A percentile compares a stretch with the other conserved stretches of the same genome.
These are phyloP conservation scores for Athrips mouffetella DNA, from an alignment of 2,888 invertebrate genomes.

Conservation along the genomic window DNA sequence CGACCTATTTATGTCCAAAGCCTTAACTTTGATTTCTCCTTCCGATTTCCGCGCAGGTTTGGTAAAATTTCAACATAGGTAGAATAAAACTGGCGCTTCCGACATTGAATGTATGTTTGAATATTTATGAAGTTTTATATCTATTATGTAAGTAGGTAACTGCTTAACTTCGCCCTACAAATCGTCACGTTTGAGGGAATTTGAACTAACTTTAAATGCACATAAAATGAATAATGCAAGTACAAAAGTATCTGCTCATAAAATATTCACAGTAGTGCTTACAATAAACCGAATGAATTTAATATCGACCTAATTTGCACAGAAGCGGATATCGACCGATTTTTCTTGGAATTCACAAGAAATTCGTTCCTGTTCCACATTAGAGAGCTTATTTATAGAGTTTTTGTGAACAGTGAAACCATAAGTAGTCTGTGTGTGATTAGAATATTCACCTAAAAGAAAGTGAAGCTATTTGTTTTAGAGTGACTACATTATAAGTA, in stretches of 20 bases:
- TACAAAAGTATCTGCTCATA: too few species aligned
- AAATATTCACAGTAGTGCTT: too few species aligned
- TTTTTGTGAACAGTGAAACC: slow-evolving; percentile 37
- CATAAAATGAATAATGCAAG: neutral
- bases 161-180: neutral
- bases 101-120: slow-evolving; percentile 4
- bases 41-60: neutral
- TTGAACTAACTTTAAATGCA: neutral
- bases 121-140: neutral
- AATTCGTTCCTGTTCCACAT: slow-evolving; percentile 19
- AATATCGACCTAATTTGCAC: neutral
- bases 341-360: slow-evolving; percentile 9
- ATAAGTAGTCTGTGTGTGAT: slow-evolving; percentile 36
- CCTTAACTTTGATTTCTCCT: slow-evolving; percentile 6
- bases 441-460: slow-evolving; percentile 42
- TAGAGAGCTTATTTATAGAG: slow-evolving; percentile 35
- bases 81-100: neutral
- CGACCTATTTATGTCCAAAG: too few species aligned
- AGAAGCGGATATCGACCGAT: neutral
- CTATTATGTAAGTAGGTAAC: neutral
- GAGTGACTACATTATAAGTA: slow-evolving; percentile 25
- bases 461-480: slow-evolving; percentile 26
- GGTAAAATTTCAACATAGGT: too few species aligned
- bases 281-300: too few species aligned
- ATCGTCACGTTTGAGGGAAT: neutral